Percentiles rank a stretch among this genome's conserved stretches.
Evolutionary conservation across 2,113 vertebrate genomes (phyloP).

Genomic region (Mirounga angustirostris): DNA sequence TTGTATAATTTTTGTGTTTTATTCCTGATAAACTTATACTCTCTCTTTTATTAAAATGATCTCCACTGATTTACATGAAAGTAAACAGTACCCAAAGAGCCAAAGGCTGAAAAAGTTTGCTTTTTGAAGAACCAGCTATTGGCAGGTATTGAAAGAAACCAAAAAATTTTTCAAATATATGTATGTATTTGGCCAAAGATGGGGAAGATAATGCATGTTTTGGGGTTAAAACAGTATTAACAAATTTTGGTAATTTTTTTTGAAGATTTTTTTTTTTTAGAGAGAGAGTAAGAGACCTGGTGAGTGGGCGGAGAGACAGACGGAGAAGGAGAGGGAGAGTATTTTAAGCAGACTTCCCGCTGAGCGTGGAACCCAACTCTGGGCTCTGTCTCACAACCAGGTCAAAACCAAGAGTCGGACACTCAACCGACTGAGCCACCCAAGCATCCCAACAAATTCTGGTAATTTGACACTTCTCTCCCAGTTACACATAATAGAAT

Average conservation of each 20-base stretch:
- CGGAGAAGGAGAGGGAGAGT: not conserved
- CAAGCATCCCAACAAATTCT: slow-evolving; percentile 17
- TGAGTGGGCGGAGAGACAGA: not conserved
- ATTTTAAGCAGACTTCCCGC: not conserved
- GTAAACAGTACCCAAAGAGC: not conserved
- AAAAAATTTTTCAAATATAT: not conserved
- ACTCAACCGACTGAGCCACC: not conserved
- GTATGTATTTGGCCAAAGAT: not conserved
- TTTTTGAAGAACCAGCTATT: slow-evolving; percentile 17
- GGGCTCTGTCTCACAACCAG: not conserved
- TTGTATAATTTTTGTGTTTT: not conserved
- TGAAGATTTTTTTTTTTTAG: not conserved
- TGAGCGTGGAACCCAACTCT: not conserved
- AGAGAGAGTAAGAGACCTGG: not conserved
- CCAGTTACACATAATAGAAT: not conserved
- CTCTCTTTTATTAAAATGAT: not conserved
- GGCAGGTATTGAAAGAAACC: not conserved
- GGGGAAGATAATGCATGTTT: not conserved
- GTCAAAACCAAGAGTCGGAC: not conserved
- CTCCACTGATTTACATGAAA: not conserved
- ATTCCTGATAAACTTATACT: not conserved
- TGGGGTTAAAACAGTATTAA: not conserved
- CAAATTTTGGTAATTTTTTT: slow-evolving; percentile 21
- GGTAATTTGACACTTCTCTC: not conserved
- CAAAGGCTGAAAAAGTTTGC: not conserved